Evolutionary conservation across 2,113 vertebrate species (phyloP).

Genomic region (Varanus komodoensis): DNA sequence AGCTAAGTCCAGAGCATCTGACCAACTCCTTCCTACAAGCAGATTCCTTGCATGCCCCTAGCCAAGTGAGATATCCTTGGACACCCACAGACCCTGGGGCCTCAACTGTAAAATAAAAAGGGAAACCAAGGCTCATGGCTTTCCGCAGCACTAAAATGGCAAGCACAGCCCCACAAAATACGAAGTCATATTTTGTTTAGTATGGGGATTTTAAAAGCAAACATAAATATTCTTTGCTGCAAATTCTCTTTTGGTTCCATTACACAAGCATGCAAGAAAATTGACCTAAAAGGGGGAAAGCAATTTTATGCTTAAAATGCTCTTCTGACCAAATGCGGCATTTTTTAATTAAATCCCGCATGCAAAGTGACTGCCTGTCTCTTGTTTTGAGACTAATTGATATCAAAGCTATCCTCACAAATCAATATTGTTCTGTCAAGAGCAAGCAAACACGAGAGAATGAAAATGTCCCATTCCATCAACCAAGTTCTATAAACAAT

Average conservation of each 20-base stretch:
- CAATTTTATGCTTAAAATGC: conserved; percentile 21
- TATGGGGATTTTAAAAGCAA: background rate
- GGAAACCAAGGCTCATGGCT: no score
- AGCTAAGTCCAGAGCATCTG: no score
- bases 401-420: conserved; percentile 27
- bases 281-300: conserved; percentile 17
- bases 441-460: background rate
- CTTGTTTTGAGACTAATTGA: conserved; percentile 32
- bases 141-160: background rate
- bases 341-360: conserved; percentile 16
- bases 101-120: no score
- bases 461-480: background rate
- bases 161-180: no score
- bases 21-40: no score
- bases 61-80: no score
- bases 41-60: no score
- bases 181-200: background rate
- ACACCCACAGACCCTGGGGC: no score
- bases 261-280: background rate
- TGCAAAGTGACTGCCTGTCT: conserved; percentile 23
- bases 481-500: background rate
- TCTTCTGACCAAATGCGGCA: conserved; percentile 13
- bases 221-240: background rate
- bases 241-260: background rate
- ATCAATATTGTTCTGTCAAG: conserved; percentile 10